Evolutionary conservation across 2,797 vertebrate genomes (phyloP), one percentile per base, ranked within the genome.

Genomic region (Hipposideros larvatus): DNA sequence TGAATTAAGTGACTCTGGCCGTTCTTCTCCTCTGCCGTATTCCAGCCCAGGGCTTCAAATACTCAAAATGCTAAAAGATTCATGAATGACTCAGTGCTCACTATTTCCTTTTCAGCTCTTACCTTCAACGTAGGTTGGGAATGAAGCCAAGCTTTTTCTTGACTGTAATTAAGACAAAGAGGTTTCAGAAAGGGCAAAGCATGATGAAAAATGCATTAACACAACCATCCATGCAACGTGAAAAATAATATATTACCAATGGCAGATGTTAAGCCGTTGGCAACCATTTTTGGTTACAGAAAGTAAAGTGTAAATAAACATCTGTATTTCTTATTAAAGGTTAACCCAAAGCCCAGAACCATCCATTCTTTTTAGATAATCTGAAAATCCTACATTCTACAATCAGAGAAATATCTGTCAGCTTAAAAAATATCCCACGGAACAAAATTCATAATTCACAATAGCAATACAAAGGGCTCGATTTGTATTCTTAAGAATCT

Each of bases 41-140:
- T 51, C 57, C 24, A 37, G 37, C 46, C 37, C 22, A n/a, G 57
- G 31, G 68, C 34, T 95, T 88, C 63, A 53, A 55, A 66, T 10
- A 78, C 71, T 37, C 57, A 3, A 43, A 71, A 75, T 79, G 37
- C 41, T 96, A 70, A 85, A 93, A 94, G 73, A 94, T 93, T 93
- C 77, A 95, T 86, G 53, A 96, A 87, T 79, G 59, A 95, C 79
- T 88, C 46, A 74, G 73, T 71, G 65, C 55, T 93, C 86, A 71
- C 14, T 75, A 90, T 90, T 95, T 93, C 86, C 85, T 96, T 75
- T 80, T 86, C 73, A 96, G 92, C 91, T 97, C 99, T 99, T 99
- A 99, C 99, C 99, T 99, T 99, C 99, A 97, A 99, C 99, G 95
- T 99, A 99, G 28, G 99, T 99, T 85, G 99, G 99, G 98, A 99